A percentile compares a stretch with the other conserved stretches of the same genome.
These are phyloP conservation scores for Drosophila eugracilis DNA, from an alignment of 1,140 invertebrate genomes.

Conservation along the genomic window DNA sequence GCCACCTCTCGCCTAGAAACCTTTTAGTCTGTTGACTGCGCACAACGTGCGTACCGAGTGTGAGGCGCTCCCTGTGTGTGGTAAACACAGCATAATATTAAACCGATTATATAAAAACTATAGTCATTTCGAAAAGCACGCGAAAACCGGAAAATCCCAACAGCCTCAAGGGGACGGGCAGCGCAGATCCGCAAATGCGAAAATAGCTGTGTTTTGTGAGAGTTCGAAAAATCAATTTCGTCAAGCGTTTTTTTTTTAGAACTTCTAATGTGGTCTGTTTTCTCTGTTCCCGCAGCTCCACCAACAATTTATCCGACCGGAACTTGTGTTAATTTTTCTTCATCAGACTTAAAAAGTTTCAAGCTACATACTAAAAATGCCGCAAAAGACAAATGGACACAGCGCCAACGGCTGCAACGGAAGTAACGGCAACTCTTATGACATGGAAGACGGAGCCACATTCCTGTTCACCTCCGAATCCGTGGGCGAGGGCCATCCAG, in stretches of 20 bases:
- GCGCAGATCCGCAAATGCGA: constrained; percentile 38
- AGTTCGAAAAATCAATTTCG: constrained; percentile 66
- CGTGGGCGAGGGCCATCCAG: constrained; percentile 99
- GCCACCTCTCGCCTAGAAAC: neutral
- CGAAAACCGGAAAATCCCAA: constrained; percentile 37
- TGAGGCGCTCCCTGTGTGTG: constrained; percentile 6
- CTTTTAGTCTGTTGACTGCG: neutral
- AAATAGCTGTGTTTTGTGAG: constrained; percentile 27
- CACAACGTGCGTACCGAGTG: constrained; percentile 21
- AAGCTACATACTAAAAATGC: constrained; percentile 63
- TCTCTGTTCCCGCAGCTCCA: constrained; percentile 40
- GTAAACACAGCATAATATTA: constrained; percentile 33
- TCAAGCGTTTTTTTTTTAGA: constrained; percentile 22
- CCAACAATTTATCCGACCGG: constrained; percentile 13
- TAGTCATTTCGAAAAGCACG: constrained; percentile 20
- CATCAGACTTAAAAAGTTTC: neutral
- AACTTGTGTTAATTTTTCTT: constrained; percentile 3
- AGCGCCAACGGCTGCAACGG: constrained; percentile 87
- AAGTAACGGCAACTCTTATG: constrained; percentile 88
- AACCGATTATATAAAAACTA: constrained; percentile 66
- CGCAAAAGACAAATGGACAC: constrained; percentile 78
- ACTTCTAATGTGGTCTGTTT: constrained; percentile 12
- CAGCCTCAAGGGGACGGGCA: constrained; percentile 16
- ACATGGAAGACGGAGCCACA: constrained; percentile 92
- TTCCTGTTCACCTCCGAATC: constrained; percentile 99